phyloP scores from a whole-genome alignment of 1,140 invertebrate species.

The Rhynchophorus ferrugineus region DNA sequence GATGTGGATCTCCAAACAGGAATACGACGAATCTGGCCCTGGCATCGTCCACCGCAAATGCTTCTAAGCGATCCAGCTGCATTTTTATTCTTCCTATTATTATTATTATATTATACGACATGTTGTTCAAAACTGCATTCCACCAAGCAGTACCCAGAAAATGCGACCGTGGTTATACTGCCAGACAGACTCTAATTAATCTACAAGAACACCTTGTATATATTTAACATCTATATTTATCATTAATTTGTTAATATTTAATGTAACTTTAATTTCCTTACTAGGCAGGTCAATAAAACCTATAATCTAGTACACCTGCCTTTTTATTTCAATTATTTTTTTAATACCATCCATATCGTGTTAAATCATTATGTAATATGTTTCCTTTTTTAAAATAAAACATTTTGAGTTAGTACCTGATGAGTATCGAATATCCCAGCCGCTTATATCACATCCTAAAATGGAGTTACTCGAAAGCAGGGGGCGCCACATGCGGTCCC shows the following conservation, averaged over 20 bases:
- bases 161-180: slow-evolving; percentile 33
- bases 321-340: slow-evolving; percentile 16
- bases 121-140: slow-evolving; percentile 25
- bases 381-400: slow-evolving; percentile 11
- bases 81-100: slow-evolving; percentile 1
- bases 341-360: not conserved
- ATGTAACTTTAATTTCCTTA: slow-evolving; percentile 12
- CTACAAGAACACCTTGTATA: slow-evolving; percentile 21
- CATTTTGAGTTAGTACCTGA: slow-evolving; percentile 2
- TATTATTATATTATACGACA: slow-evolving; percentile 20
- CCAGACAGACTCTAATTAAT: slow-evolving; percentile 32
- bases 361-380: slow-evolving; percentile 13
- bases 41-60: slow-evolving; percentile 92
- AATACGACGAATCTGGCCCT: slow-evolving; percentile 90
- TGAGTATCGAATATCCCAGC: slow-evolving; percentile 1
- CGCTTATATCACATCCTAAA: not conserved
- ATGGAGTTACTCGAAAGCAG: not conserved
- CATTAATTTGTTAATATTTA: slow-evolving; percentile 1
- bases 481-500: not conserved
- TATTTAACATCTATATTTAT: slow-evolving; percentile 29
- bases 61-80: slow-evolving; percentile 62
- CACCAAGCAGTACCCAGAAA: slow-evolving; percentile 12
- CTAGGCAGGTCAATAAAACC: slow-evolving; percentile 29
- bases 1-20: slow-evolving; percentile 94
- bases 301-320: slow-evolving; percentile 24